Conservation (phyloP, 2,113 vertebrate species). For the Burhinus oedicnemus region DNA sequence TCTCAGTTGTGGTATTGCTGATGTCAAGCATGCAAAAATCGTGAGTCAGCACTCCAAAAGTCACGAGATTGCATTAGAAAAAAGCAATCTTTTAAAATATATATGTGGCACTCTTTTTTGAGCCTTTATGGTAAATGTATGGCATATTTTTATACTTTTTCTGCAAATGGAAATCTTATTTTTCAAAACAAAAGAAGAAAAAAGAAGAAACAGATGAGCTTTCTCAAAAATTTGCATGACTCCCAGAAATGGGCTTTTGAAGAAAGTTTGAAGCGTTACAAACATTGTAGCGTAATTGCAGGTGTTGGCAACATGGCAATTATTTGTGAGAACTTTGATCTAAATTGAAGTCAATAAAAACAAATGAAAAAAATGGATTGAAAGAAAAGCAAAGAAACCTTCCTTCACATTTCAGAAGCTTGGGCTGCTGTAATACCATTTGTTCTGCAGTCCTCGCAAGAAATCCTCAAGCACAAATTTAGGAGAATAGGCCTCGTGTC, state of each 20-base stretch:
- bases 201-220: neutral
- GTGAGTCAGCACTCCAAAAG: conserved; percentile 48
- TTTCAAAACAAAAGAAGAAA: neutral
- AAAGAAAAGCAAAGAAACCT: neutral
- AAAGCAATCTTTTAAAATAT: neutral
- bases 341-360: conserved; percentile 31
- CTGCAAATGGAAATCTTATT: neutral
- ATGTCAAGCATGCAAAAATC: conserved; percentile 56
- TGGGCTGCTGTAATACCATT: neutral
- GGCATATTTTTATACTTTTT: neutral
- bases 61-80: neutral
- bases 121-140: neutral
- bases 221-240: neutral
- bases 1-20: conserved; percentile 72
- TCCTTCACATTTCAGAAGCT: neutral
- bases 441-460: conserved; percentile 1
- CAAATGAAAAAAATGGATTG: neutral
- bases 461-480: neutral
- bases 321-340: conserved; percentile 35
- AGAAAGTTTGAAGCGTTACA: neutral
- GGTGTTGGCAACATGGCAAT: conserved; percentile 18
- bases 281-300: neutral
- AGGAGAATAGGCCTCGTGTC: neutral
- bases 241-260: neutral
- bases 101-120: neutral